Base-by-base conservation (phyloP, 2,797 vertebrate species). In the Xerus rutilus region DNA sequence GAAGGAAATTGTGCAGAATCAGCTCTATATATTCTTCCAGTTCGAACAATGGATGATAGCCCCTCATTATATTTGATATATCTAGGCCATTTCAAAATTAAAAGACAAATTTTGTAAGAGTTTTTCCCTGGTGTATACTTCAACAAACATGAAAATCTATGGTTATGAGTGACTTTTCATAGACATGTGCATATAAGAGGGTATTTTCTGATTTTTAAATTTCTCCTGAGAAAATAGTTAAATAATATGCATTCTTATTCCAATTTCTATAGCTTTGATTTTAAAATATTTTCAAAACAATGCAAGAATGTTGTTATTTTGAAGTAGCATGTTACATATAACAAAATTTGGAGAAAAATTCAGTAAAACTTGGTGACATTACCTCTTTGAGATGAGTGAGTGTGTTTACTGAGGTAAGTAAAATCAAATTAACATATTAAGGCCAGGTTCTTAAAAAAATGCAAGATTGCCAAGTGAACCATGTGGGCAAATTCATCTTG, bases 71-170 rank as follows among this genome's bases (percentile, higher is more conserved):
- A 86, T 95, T 65, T 79, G 67, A 95, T 83, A 43, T 83, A 93
- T 93, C 39, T 82, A 93, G 83, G 92, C 25, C 76, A 81, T 81
- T 95, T 95, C 74, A 96, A 92, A 95, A 86, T 83, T 73, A 76
- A 92, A 97, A 89, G 28, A 15, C 35, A 78, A 54, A 81, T 52
- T 91, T 28, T 64, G 1, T 18, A 25, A 70, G 15, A 65, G 30
- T 12, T 65, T 94, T 92, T 8, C 11, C 39, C 9, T 65, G 52
- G 49, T 62, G 32, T n/a, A 13, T 17, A 35, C 35, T 83, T 81
- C 59, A 92, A 62, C 21, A 57, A 77, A 81, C 18, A 93, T 25
- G 45, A 94, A 95, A 86, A 82, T 83, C 21, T 39, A 35, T 84
- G 59, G 54, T 74, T 32, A 65, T 67, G 45, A 64, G n/a, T 74